Percentiles rank a stretch among this genome's conserved stretches.
Conservation (phyloP, 1,140 invertebrate species). For the Ostrea edulis region DNA sequence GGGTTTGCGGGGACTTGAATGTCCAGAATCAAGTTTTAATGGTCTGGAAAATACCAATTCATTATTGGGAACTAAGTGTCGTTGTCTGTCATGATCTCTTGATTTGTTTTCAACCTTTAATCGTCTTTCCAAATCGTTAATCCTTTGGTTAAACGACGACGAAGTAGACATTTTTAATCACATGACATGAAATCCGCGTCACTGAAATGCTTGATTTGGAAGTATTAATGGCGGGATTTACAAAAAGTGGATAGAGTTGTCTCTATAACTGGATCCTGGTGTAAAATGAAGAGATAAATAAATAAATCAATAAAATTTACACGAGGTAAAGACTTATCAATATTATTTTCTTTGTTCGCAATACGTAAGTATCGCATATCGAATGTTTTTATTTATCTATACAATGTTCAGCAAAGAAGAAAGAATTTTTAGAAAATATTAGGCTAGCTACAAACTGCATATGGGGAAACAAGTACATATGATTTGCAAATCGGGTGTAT, state of each 20-base stretch:
- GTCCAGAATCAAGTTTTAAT: constrained; percentile 73
- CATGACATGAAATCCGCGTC: constrained; percentile 63
- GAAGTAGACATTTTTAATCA: constrained; percentile 74
- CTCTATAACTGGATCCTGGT: no score
- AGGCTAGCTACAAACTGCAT: no score
- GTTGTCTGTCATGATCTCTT: constrained; percentile 78
- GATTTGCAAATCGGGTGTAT: no score
- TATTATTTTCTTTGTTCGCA: no score
- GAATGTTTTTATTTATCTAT: no score
- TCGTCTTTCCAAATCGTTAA: constrained; percentile 84
- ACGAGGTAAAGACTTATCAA: no score
- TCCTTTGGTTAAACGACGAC: constrained; percentile 79
- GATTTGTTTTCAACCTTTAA: constrained; percentile 85
- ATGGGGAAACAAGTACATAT: no score
- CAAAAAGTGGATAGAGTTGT: background rate
- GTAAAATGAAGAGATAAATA: no score
- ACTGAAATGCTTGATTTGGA: constrained; percentile 32
- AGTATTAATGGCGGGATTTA: constrained; percentile 17
- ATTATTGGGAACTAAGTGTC: constrained; percentile 47
- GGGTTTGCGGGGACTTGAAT: constrained; percentile 67
- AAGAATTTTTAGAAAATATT: no score
- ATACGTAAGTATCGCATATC: no score
- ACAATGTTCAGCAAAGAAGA: no score
- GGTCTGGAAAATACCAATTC: constrained; percentile 58
- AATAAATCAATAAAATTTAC: no score